phyloP scores from a whole-genome alignment of 2,888 invertebrate species.

The Polylopha cassiicola region DNA sequence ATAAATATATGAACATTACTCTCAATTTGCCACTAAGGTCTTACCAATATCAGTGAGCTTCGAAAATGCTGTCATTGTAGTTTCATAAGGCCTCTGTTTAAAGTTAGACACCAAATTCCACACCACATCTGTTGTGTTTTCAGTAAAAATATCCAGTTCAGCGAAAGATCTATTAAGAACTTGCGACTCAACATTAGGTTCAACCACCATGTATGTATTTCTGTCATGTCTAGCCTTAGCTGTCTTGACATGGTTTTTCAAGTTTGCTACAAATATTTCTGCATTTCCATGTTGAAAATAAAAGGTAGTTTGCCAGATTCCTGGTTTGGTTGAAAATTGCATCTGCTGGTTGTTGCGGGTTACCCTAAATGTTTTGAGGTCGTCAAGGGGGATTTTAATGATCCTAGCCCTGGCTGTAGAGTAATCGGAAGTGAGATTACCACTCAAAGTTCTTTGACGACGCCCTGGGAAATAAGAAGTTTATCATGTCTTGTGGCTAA shows the following conservation, averaged over 20 bases:
- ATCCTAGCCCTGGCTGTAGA: slow-evolving; percentile 61
- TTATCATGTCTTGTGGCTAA: too few species aligned
- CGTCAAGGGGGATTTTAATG: slow-evolving; percentile 57
- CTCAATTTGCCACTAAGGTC: slow-evolving; percentile 13
- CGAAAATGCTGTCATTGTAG: slow-evolving; percentile 90
- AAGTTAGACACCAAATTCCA: slow-evolving; percentile 77
- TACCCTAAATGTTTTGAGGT: slow-evolving; percentile 61
- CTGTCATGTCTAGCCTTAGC: slow-evolving; percentile 84
- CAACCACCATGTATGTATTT: slow-evolving; percentile 79
- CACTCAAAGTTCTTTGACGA: slow-evolving; percentile 78
- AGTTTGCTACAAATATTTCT: slow-evolving; percentile 81
- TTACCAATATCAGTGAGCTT: slow-evolving; percentile 88
- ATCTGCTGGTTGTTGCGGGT: slow-evolving; percentile 64
- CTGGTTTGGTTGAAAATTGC: slow-evolving; percentile 63
- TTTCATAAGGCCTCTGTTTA: slow-evolving; percentile 84
- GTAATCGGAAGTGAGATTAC: slow-evolving; percentile 69
- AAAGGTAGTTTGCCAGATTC: slow-evolving; percentile 85
- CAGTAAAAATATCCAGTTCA: slow-evolving; percentile 88
- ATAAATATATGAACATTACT: not conserved
- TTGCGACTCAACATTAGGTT: slow-evolving; percentile 77
- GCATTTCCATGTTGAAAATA: slow-evolving; percentile 93
- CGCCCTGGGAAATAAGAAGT: slow-evolving; percentile 66
- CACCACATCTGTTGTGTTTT: slow-evolving; percentile 80
- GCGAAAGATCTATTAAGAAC: slow-evolving; percentile 91
- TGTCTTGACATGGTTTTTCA: slow-evolving; percentile 80